These are phyloP conservation scores for Phataginus tetradactyla DNA, from an alignment of 2,797 vertebrate species.

Conservation along the genomic window DNA sequence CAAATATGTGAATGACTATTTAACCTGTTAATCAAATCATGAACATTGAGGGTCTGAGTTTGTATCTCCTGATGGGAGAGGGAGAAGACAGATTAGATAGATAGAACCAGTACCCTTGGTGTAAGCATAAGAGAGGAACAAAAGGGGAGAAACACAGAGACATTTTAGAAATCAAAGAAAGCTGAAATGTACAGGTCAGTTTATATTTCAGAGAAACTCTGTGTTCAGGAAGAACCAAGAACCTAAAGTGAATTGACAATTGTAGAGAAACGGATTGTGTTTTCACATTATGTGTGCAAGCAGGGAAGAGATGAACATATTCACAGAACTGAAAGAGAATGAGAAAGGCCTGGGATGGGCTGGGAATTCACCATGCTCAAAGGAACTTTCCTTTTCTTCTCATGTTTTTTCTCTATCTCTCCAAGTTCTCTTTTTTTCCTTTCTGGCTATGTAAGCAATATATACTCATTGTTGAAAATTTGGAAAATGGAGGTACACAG, in stretches of 20 bases:
- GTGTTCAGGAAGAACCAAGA: constrained; percentile 16
- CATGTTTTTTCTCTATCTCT: not conserved
- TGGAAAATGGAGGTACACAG: not conserved
- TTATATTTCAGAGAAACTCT: constrained; percentile 27
- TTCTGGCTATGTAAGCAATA: constrained; percentile 17
- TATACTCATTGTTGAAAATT: not conserved
- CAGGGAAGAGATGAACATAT: not conserved
- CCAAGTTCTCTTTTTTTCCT: not conserved
- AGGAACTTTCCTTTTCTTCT: not conserved
- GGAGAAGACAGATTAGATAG: not conserved
- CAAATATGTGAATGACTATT: not conserved
- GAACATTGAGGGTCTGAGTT: not conserved
- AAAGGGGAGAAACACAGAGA: not conserved
- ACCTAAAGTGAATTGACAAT: not conserved
- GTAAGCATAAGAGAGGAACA: not conserved
- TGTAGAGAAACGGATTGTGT: not conserved
- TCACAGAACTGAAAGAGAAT: not conserved
- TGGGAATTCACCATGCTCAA: not conserved
- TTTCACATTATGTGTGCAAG: not conserved
- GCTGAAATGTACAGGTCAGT: not conserved
- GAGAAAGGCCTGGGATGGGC: not conserved
- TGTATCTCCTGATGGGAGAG: not conserved
- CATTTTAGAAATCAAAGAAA: constrained; percentile 8
- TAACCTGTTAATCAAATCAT: not conserved
- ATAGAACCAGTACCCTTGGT: not conserved